phyloP scores from a whole-genome alignment of 2,113 vertebrate genomes.

The Myrmecobius fasciatus region DNA sequence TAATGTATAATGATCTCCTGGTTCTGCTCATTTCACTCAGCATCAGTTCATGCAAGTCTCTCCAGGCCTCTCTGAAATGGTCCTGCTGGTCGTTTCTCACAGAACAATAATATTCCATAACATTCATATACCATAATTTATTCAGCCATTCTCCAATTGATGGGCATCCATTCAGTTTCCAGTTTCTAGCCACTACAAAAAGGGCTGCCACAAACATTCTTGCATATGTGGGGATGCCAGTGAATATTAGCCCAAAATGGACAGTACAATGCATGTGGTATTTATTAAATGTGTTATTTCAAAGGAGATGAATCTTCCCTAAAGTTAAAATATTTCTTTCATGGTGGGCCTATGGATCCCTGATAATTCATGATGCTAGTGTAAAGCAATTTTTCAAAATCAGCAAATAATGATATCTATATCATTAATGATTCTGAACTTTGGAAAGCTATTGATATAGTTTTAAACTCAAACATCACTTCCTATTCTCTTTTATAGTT shows the following conservation, averaged over 20 bases:
- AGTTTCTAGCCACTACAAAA: too few species aligned
- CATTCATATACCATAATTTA: too few species aligned
- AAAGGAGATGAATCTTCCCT: background rate
- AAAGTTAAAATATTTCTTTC: constrained; percentile 12
- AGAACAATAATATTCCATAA: too few species aligned
- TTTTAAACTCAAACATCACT: background rate
- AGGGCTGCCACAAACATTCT: too few species aligned
- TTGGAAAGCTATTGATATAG: background rate
- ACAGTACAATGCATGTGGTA: background rate
- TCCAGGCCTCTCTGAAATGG: too few species aligned
- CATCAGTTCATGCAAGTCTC: too few species aligned
- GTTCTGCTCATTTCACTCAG: too few species aligned
- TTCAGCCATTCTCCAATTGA: too few species aligned
- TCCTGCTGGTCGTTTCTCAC: too few species aligned
- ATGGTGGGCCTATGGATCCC: background rate
- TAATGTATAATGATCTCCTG: too few species aligned
- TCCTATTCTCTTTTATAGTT: background rate
- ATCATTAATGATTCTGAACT: background rate
- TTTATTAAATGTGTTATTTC: background rate
- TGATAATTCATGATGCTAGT: constrained; percentile 15
- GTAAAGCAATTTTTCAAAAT: constrained; percentile 7
- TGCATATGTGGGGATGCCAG: too few species aligned
- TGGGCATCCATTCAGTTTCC: too few species aligned
- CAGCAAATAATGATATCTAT: background rate
- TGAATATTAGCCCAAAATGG: background rate